These are phyloP conservation scores for Gasterosteus nipponicus DNA, from an alignment of 2,113 vertebrate species.

Conservation along the genomic window DNA sequence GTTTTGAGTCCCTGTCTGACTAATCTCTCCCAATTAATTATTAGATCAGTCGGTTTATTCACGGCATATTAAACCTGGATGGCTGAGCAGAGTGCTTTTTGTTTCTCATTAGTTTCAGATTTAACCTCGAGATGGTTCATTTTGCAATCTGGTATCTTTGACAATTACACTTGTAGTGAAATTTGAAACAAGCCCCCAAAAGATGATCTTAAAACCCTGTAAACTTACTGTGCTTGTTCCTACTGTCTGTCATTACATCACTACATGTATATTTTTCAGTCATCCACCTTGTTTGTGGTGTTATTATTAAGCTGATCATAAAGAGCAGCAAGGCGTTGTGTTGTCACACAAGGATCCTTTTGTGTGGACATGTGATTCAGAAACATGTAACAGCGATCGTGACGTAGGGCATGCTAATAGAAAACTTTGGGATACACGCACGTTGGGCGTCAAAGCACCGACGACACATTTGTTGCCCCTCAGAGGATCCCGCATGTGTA, in stretches of 20 bases:
- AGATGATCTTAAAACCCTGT: background rate
- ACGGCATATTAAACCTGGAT: background rate
- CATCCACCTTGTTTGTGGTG: background rate
- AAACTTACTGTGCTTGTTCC: background rate
- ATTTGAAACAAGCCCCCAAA: background rate
- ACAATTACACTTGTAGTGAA: background rate
- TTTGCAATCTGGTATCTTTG: background rate
- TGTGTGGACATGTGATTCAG: conserved; percentile 16
- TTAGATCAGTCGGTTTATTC: background rate
- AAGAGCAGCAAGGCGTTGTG: background rate
- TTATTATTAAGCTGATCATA: background rate
- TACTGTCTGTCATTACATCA: background rate
- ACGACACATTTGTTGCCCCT: background rate
- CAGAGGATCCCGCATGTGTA: conserved; percentile 13
- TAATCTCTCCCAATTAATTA: background rate
- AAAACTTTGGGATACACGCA: background rate
- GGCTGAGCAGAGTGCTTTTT: background rate
- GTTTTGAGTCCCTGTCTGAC: background rate
- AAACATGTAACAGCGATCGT: conserved; percentile 39
- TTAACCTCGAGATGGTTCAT: background rate
- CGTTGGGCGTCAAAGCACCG: background rate
- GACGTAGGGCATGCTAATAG: conserved; percentile 6
- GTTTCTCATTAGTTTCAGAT: background rate
- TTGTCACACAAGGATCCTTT: conserved; percentile 3
- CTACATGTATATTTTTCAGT: too few relatives aligned